phyloP scores from a whole-genome alignment of 2,888 invertebrate species.

The Fissipunctia ypsillon region DNA sequence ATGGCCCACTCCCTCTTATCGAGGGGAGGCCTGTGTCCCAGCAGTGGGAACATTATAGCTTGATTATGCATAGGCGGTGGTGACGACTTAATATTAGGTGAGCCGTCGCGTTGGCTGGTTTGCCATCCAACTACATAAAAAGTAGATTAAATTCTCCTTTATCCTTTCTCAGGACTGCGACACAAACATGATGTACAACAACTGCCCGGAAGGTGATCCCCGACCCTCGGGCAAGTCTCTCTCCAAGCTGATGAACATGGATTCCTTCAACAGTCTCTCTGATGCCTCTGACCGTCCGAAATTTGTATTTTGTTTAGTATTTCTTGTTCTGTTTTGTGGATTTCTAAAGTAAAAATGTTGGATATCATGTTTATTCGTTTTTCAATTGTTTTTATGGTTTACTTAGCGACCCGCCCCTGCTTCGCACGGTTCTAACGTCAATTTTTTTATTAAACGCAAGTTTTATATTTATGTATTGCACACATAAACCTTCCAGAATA shows the following conservation, averaged over 20 bases:
- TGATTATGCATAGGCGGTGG: too few relatives aligned
- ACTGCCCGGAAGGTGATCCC: slow-evolving; percentile 84
- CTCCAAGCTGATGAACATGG: slow-evolving; percentile 71
- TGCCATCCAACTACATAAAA: not conserved
- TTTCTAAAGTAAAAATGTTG: slow-evolving; percentile 42
- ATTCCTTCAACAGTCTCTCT: not conserved
- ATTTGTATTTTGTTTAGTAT: not conserved
- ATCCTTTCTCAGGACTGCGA: slow-evolving; percentile 83
- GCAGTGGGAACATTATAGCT: too few relatives aligned
- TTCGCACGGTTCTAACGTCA: not conserved
- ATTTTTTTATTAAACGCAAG: not conserved
- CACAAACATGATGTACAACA: slow-evolving; percentile 78
- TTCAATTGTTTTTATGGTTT: not conserved
- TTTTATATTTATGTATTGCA: too few relatives aligned
- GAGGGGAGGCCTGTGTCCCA: too few relatives aligned
- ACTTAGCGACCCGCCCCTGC: not conserved
- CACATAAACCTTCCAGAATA: too few relatives aligned
- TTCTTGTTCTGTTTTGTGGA: slow-evolving; percentile 14
- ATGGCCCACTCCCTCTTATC: too few relatives aligned
- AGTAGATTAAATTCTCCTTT: not conserved
- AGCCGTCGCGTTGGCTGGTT: not conserved
- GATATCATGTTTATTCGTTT: not conserved
- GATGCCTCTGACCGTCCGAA: not conserved
- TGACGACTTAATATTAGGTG: too few relatives aligned
- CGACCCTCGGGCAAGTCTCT: slow-evolving; percentile 74